A percentile compares a stretch with the other conserved stretches of the same genome.
These are phyloP conservation scores for Bubo bubo DNA, from an alignment of 2,113 vertebrate genomes.

Conservation along the genomic window DNA sequence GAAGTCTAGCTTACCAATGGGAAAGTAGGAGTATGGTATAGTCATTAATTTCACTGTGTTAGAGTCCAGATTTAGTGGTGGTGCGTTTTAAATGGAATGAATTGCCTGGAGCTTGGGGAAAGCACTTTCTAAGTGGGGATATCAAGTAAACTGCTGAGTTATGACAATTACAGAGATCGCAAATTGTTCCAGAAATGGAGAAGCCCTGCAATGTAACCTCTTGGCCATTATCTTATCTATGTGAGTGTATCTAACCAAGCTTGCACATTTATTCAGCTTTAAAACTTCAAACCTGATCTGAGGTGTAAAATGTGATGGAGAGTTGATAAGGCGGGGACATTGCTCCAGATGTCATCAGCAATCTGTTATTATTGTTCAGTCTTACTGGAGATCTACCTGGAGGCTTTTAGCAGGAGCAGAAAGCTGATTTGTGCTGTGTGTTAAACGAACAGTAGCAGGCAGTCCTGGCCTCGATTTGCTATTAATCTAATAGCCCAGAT, in stretches of 20 bases:
- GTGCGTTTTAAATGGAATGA: background rate
- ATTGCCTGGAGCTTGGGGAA: background rate
- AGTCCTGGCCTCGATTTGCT: background rate
- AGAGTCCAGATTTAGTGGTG: background rate
- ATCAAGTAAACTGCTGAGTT: background rate
- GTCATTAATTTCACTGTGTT: background rate
- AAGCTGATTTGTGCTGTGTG: background rate
- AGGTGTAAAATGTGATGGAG: background rate
- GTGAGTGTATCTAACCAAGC: background rate
- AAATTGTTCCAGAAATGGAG: background rate
- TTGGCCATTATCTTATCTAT: background rate
- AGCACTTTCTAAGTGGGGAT: background rate
- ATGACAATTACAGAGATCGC: background rate
- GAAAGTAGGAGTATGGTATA: background rate
- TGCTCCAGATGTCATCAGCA: background rate
- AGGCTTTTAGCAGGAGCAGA: background rate
- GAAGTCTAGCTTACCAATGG: background rate
- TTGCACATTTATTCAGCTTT: background rate
- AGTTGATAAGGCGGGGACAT: background rate
- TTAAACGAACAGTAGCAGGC: background rate
- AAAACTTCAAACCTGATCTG: background rate
- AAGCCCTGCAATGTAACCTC: background rate
- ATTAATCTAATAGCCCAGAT: background rate
- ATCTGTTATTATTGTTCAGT: background rate
- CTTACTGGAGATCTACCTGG: background rate